These are phyloP conservation scores for Bubo blakistoni DNA, from an alignment of 2,113 vertebrate species.

Conservation along the genomic window DNA sequence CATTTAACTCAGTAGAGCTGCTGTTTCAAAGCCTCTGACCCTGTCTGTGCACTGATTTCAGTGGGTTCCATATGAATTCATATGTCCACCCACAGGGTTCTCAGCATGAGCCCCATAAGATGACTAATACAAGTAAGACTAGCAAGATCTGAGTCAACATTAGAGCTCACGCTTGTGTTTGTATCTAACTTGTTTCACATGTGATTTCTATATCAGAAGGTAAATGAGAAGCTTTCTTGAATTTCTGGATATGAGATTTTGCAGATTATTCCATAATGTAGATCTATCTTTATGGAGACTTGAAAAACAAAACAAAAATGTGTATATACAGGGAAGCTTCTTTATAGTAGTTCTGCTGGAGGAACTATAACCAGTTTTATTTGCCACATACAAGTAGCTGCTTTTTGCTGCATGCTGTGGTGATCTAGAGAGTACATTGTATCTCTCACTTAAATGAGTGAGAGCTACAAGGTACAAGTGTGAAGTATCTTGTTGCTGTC, in stretches of 20 bases:
- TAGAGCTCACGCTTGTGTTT: not conserved
- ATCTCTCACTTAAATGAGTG: not conserved
- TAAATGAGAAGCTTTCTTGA: not conserved
- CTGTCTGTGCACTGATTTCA: not conserved
- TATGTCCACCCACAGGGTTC: not conserved
- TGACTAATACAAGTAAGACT: conserved; percentile 19
- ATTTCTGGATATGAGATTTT: not conserved
- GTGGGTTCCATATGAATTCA: not conserved
- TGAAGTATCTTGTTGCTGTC: not conserved
- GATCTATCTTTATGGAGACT: not conserved
- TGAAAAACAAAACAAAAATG: not conserved
- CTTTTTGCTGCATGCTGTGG: not conserved
- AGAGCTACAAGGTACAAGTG: not conserved
- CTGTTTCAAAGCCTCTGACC: not conserved
- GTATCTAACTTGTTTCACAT: not conserved
- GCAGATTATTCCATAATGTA: not conserved
- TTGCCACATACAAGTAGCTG: not conserved
- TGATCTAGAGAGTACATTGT: not conserved
- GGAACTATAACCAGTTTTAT: not conserved
- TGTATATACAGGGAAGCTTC: not conserved
- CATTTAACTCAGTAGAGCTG: not conserved
- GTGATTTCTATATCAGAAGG: not conserved
- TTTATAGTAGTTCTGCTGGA: not conserved
- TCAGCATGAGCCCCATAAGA: not conserved
- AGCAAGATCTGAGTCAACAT: conserved; percentile 5